Base-by-base conservation (phyloP, 2,888 invertebrate species). In the Drosophila parthenogenetica region DNA sequence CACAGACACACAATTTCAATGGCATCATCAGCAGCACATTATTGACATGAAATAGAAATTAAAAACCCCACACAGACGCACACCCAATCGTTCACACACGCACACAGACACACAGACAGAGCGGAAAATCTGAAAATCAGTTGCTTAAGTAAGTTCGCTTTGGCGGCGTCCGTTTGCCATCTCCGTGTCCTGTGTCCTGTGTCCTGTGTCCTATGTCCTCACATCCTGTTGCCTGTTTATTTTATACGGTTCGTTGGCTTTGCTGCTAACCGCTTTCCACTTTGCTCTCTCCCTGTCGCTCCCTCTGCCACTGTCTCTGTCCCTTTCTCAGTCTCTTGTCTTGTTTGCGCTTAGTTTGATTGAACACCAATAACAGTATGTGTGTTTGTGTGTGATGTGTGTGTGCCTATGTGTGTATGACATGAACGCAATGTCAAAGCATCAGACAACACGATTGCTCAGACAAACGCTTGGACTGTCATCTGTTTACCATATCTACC, bases 321-420 rank as follows among this genome's bases (percentile, higher is more conserved):
- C 43, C 39, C 46, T 37, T 32, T 29, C 48, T 49, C 57, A 25
- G 42, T 54, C 11, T 46, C 63, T 43, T 53, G 65, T 45, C 62
- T 76, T 83, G 82, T 87, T 80, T 86, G 88, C 68, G 84, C 66
- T 88, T 69, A 77, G 87, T 87, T 83, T 88, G 83, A 88, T 88
- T 88, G 89, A 88, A 75, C 81, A 66, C 83, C 80, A 57, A 65
- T 78, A 63, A 46, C 71, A 43, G 19, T 45, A 16, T 29, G 37
- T 40, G 13, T 29, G 61, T 46, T 59, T 25, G 43, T 7, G 39
- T 29, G 42, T 19, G 19, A 3, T 2, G 19, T 45, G 62, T 25
- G 43, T 7, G 42, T 29, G 42, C 48, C 25, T 14, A 49, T 59
- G 55, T 69, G 81, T 58, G 58, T 39, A 39, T 46, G 49, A 39